These are phyloP conservation scores for Planiliza haematocheilus DNA, from an alignment of 2,113 vertebrate genomes.

Conservation along the genomic window DNA sequence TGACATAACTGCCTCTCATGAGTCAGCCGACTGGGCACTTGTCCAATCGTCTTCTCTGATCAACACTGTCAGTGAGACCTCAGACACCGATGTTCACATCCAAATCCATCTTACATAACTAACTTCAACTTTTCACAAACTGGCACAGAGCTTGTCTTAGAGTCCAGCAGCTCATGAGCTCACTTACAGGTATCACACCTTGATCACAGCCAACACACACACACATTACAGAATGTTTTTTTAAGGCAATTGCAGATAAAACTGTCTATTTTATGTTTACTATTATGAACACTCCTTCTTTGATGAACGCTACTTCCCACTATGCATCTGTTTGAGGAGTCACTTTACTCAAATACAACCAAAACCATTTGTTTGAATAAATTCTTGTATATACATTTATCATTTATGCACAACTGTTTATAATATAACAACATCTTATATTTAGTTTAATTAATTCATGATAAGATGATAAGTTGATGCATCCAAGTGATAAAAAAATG, in stretches of 20 bases:
- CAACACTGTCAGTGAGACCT: conserved; percentile 8
- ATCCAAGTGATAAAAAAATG: too few species aligned
- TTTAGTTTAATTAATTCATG: neutral
- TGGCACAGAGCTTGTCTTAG: neutral
- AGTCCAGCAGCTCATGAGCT: neutral
- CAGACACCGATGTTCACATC: conserved; percentile 12
- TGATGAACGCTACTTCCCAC: too few species aligned
- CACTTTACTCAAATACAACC: too few species aligned
- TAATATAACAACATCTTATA: neutral
- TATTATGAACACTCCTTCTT: too few species aligned
- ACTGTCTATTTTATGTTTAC: too few species aligned
- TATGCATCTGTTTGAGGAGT: too few species aligned
- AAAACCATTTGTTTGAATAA: too few species aligned
- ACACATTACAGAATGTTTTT: too few species aligned
- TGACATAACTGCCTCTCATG: conserved; percentile 32
- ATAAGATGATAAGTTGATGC: too few species aligned
- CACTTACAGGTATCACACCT: neutral
- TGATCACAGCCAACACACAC: neutral
- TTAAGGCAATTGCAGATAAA: neutral
- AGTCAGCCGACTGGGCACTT: conserved; percentile 36
- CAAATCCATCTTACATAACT: conserved; percentile 39
- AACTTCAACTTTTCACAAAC: conserved; percentile 19
- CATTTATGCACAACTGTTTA: neutral
- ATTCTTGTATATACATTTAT: neutral
- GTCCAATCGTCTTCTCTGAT: conserved; percentile 39